These are phyloP conservation scores for Miltochrista miniata DNA, from an alignment of 2,888 invertebrate species.

Conservation along the genomic window DNA sequence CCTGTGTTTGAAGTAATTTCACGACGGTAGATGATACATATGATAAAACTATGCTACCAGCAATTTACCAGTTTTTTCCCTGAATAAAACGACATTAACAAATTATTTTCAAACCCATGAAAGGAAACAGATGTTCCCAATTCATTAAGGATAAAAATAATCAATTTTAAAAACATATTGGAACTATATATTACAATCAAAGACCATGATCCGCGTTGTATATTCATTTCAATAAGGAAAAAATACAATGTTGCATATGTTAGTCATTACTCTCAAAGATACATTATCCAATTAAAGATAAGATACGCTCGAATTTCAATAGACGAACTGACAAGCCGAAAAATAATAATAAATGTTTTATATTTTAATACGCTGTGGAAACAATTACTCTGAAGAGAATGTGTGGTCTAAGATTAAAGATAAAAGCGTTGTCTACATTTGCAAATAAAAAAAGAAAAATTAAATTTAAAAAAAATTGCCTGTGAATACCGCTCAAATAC, in stretches of 20 bases:
- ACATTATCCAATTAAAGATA: slow-evolving; percentile 79
- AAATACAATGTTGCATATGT: slow-evolving; percentile 45
- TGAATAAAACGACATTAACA: not conserved
- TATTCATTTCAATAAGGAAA: slow-evolving; percentile 22
- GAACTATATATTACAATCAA: slow-evolving; percentile 35
- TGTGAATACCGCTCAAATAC: too few species aligned
- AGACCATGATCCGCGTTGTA: slow-evolving; percentile 15
- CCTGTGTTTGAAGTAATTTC: too few species aligned
- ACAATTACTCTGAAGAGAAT: slow-evolving; percentile 59
- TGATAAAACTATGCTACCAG: not conserved
- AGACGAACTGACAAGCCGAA: slow-evolving; percentile 76
- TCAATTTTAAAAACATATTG: slow-evolving; percentile 33
- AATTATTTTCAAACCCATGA: not conserved
- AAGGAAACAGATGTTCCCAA: slow-evolving; percentile 5
- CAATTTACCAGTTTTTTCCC: not conserved
- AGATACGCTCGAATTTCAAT: slow-evolving; percentile 80
- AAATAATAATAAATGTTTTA: slow-evolving; percentile 77
- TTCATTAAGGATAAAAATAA: slow-evolving; percentile 28
- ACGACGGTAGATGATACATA: too few species aligned
- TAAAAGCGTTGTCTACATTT: slow-evolving; percentile 12
- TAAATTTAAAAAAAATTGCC: too few species aligned
- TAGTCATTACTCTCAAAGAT: slow-evolving; percentile 42
- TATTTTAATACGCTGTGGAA: slow-evolving; percentile 67
- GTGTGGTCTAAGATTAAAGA: slow-evolving; percentile 28
- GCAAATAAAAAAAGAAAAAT: too few species aligned